Percentiles rank a stretch among this genome's conserved stretches.
Conservation (phyloP, 2,797 vertebrate genomes). For the Sebastes itinus region DNA sequence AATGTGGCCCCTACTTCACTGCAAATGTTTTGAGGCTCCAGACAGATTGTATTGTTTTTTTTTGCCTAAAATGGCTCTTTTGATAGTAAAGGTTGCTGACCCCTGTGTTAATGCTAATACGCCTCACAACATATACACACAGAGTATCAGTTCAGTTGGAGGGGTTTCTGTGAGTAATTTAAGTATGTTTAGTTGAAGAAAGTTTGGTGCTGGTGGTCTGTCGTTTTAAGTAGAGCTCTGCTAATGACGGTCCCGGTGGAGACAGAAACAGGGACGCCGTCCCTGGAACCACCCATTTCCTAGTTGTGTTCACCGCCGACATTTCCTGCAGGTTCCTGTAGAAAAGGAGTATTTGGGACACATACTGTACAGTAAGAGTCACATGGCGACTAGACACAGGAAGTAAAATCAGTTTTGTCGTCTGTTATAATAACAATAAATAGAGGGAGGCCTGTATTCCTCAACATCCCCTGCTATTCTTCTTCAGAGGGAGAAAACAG, state of each 20-base stretch:
- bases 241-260: neutral
- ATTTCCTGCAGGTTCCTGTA: conserved; percentile 12
- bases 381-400: conserved; percentile 26
- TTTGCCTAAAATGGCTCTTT: too few species aligned
- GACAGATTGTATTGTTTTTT: too few species aligned
- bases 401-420: conserved; percentile 42
- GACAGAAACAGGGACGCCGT: neutral
- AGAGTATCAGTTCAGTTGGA: too few species aligned
- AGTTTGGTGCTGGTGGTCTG: neutral
- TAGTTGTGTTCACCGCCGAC: neutral
- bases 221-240: neutral
- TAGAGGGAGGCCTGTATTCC: conserved; percentile 41
- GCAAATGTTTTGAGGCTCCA: too few species aligned
- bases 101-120: too few species aligned
- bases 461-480: conserved; percentile 51
- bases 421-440: conserved; percentile 48
- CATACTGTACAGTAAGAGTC: conserved; percentile 14
- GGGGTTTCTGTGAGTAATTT: too few species aligned
- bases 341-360: neutral
- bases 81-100: too few species aligned
- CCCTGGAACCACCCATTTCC: conserved; percentile 25
- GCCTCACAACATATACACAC: too few species aligned
- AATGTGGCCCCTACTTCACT: too few species aligned
- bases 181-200: neutral
- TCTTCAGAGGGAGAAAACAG: conserved; percentile 36